These are phyloP conservation scores for Thecophora atra DNA, from an alignment of 2,888 invertebrate genomes.

Conservation along the genomic window DNA sequence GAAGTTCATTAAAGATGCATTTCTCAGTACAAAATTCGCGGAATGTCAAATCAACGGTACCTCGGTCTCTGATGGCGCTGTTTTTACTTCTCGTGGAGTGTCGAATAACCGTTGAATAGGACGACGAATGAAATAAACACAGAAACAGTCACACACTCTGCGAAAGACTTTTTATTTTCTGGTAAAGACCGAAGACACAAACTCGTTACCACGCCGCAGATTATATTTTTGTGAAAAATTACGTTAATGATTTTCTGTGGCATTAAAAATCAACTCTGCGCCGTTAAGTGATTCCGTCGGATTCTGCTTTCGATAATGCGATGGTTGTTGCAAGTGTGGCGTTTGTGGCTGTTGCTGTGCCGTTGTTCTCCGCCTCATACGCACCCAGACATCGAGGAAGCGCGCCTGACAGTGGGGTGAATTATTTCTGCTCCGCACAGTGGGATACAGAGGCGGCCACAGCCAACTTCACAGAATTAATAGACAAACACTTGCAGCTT, in stretches of 20 bases:
- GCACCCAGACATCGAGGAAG: not conserved
- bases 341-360: not conserved
- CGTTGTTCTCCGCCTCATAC: not conserved
- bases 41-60: too few species aligned
- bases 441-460: conserved; percentile 2
- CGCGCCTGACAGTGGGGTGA: not conserved
- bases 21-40: too few species aligned
- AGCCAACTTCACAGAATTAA: conserved; percentile 11
- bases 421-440: conserved; percentile 4
- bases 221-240: conserved; percentile 26
- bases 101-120: not conserved
- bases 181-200: conserved; percentile 4
- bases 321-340: conserved; percentile 6
- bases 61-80: too few species aligned
- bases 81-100: too few species aligned
- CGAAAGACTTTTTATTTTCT: conserved; percentile 16
- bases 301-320: not conserved
- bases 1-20: too few species aligned
- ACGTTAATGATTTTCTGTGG: conserved; percentile 25
- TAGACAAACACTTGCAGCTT: conserved; percentile 6
- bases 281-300: conserved; percentile 21
- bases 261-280: conserved; percentile 31
- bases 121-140: not conserved
- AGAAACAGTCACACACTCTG: not conserved
- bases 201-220: conserved; percentile 12